Evolutionary conservation across 2,113 vertebrate species (phyloP), one percentile per base, ranked within the genome.

Genomic region (Podarcis cretensis): DNA sequence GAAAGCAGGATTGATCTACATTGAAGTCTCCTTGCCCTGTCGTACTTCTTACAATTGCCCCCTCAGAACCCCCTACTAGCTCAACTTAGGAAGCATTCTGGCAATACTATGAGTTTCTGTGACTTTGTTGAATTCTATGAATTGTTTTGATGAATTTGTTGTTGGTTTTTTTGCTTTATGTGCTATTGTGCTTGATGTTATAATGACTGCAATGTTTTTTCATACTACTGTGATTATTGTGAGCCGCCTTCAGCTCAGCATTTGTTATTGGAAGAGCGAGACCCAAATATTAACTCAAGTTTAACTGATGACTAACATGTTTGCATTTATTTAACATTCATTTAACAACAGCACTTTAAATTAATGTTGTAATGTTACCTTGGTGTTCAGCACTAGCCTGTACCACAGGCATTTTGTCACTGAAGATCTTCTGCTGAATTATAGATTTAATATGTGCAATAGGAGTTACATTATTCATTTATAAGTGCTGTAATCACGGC

Each of bases 401-500:
- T 65, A n/a, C 23, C 73, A 8, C 21, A 85, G 59, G 37, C 7
- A 21, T 83, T 77, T 69, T 83, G n/a, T 66, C 74, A 68, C 74
- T 5, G 16, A 68, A 18, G 27, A 6, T 13, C 43, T 69, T 14
- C 73, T 68, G 37, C 30, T 83, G 63, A 77, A 89, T 86, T 90
- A 66, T 48, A 91, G 89, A 30, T 5, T 6, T 16, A 69, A 37
- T 35, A 23, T 63, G 83, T 63, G 2, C 0, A 21, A 3, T 84
- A 88, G 66, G 63, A 92, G 80, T 69, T 81, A 48, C 79, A 87
- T 87, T 87, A 87, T 76, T 35, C 74, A 63, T 88, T 1, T 0
- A 27, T 13, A 88, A 85, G 14, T 84, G 21, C 18, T 85, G 83
- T 75, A 84, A 86, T 93, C 86, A 69, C 13, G 81, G 40, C 71